These are phyloP conservation scores for Darevskia mixta DNA, from an alignment of 2,797 vertebrate genomes.

Conservation along the genomic window DNA sequence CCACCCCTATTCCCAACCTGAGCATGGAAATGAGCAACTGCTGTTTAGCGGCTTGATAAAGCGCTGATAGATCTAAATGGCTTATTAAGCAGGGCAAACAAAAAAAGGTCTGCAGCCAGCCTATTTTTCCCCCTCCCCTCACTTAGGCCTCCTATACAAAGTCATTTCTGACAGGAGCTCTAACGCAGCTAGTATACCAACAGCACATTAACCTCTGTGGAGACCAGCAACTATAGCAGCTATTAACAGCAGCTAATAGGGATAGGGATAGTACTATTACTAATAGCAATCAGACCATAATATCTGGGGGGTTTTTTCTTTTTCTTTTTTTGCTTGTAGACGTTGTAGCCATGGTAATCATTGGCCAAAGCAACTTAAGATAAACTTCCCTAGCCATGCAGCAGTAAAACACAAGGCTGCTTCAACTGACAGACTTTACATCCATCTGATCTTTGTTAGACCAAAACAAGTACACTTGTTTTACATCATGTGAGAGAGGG, in stretches of 20 bases:
- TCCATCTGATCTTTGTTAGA: background rate
- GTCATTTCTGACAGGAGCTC: constrained; percentile 7
- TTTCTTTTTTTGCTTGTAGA: constrained; percentile 27
- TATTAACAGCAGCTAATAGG: background rate
- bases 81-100: constrained; percentile 49
- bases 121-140: background rate
- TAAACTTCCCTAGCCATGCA: background rate
- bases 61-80: background rate
- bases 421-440: accelerated
- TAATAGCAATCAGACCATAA: background rate
- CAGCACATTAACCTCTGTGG: background rate
- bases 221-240: background rate
- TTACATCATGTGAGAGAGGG: background rate
- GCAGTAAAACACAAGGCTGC: constrained; percentile 48
- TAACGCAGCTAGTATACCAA: background rate
- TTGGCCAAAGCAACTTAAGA: constrained; percentile 53
- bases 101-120: background rate
- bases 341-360: constrained; percentile 44
- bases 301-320: background rate
- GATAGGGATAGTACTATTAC: background rate
- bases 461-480: background rate
- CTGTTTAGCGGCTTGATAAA: constrained; percentile 41
- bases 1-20: background rate
- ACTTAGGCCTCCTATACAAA: constrained; percentile 20
- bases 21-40: background rate